phyloP scores from a whole-genome alignment of 2,797 vertebrate species.

The Enteromius fasciolatus region DNA sequence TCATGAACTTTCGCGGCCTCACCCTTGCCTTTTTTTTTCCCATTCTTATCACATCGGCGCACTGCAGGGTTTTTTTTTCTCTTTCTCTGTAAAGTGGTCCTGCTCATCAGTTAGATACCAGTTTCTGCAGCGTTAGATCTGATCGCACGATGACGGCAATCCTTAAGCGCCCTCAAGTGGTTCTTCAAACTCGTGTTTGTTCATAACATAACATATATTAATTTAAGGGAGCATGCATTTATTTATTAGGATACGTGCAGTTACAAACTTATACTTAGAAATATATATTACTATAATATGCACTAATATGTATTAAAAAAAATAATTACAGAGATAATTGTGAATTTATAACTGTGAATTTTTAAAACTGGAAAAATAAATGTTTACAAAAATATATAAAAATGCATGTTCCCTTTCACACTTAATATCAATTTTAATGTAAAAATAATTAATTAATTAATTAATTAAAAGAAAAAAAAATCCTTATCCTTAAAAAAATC shows the following conservation, averaged over 20 bases:
- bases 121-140: slow-evolving; percentile 10
- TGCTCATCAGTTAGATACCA: slow-evolving; percentile 4
- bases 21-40: not conserved
- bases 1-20: slow-evolving; percentile 13
- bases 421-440: not conserved
- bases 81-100: not conserved
- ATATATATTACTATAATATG: not conserved
- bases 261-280: not conserved
- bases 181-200: not conserved
- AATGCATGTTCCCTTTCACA: not conserved
- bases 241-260: not conserved
- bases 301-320: not conserved
- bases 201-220: too few species aligned
- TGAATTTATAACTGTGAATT: not conserved
- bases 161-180: slow-evolving; percentile 39
- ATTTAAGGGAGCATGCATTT: not conserved
- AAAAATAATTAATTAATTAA: not conserved
- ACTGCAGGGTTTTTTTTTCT: not conserved
- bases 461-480: too few species aligned
- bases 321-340: not conserved
- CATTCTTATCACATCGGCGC: slow-evolving; percentile 15
- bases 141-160: not conserved
- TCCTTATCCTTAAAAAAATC: too few species aligned
- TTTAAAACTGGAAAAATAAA: not conserved
- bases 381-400: not conserved